These are phyloP conservation scores for Coecobrya sp. DNA, from an alignment of 2,888 invertebrate species.

Conservation along the genomic window DNA sequence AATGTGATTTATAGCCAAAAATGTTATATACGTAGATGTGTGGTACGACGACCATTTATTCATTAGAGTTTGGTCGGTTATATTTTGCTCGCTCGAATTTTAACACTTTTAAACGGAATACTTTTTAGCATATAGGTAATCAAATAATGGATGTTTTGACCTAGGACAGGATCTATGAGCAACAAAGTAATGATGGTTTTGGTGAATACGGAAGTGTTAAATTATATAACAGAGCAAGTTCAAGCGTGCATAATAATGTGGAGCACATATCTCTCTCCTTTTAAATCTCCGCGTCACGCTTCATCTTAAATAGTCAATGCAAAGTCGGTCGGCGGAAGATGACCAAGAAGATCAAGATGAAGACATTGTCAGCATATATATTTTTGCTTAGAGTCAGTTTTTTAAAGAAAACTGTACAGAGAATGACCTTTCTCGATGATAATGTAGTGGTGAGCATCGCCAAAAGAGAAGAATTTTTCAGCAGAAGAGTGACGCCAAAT, in stretches of 20 bases:
- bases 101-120: not conserved
- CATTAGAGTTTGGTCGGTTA: no score
- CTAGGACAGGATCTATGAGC: not conserved
- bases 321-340: no score
- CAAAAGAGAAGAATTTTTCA: no score
- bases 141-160: not conserved
- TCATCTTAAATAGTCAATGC: no score
- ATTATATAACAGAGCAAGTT: not conserved
- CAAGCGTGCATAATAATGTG: no score
- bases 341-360: no score
- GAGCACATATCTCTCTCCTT: no score
- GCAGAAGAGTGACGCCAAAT: constrained; percentile 7
- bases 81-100: not conserved
- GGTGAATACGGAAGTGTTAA: not conserved
- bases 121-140: not conserved
- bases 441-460: not conserved
- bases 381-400: no score
- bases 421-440: not conserved
- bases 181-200: no score
- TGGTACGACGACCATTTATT: no score
- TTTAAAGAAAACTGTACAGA: not conserved
- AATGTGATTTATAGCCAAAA: not conserved
- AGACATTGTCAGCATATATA: no score
- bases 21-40: not conserved
- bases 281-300: no score